Evolutionary conservation across 1,140 invertebrate genomes (phyloP), one percentile per base, ranked within the genome.

Genomic region (Megathymus violae): DNA sequence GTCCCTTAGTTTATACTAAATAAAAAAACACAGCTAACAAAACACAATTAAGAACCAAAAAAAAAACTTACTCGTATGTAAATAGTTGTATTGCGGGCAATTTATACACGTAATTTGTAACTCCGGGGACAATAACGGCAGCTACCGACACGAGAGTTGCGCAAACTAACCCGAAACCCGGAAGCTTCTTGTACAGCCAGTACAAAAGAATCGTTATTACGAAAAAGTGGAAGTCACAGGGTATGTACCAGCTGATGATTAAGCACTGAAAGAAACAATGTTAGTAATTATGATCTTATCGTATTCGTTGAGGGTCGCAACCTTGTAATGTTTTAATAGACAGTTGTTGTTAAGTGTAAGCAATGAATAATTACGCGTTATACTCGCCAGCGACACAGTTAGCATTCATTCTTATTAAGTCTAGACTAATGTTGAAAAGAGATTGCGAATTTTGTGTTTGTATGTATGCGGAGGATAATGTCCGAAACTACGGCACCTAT

Each of bases 201-300:
- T 93, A 91, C 14, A 95, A 74, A 0, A 95, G 68, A 1, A 95
- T 89, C 0, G 94, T 92, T 0, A 95, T 76, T 19, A 95, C 82
- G 76, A 95, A 96, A 74, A 94, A 95, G 81, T 96, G 95, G 82
- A 95, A 95, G 77, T 96, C 96, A 64, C 94, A 95, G 0, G 95
- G 94, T 38, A 96, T 89, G 81, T 96, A 96, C 96, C 95, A 96
- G 0, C 94, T 93, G 75, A 94, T 93, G 0, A 93, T 91, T 91
- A 96, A 93, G 76, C 96, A 96, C 95, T 94, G 80, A 38, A 91
- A 93, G 69, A 64, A 65, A 17, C 14, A 67, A 68, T 41, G 16
- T 31, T 38, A 48, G 41, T 56, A 71, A 76, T 80, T 51, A 83
- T 78, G 0, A 74, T 64, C 22, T 78, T 65, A 13, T 76, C 73